Base-by-base conservation (phyloP, 2,888 invertebrate species). In the Pseudanteris insignis region DNA sequence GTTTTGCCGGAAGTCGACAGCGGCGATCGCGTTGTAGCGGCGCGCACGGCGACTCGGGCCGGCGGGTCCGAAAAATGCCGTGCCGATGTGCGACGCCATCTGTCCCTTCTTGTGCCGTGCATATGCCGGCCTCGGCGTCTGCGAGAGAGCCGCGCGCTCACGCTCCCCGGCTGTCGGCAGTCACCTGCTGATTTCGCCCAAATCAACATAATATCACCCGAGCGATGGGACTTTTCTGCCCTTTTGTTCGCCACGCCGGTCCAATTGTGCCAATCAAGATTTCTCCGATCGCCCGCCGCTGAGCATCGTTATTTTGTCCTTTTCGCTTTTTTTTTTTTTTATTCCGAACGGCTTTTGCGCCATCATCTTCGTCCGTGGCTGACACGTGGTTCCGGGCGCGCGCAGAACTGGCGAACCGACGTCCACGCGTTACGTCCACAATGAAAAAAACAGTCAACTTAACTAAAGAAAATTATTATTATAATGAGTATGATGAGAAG, bases 131-230 rank as follows among this genome's bases (percentile, higher is more conserved):
- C 30, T 38, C n/a, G 50, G 48, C 44, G 44, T 30, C 40, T 48
- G 37, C 55, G 28, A 36, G 30, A 44, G 48, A 40, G 48, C 59
- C 44, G 36, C 33, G 8, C 28, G 38, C 28, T 37, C 66, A 65
- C 75, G 76, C 75, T 75, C 57, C 66, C 77, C 75, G 77, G 73
- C 76, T 77, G 77, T 76, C 68, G 70, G 33, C 44, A 63, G 55
- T 76, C 76, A 74, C 72, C 76, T 75, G 76, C 72, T 75, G 65
- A 71, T 70, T 70, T 68, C 59, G 60, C 53, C 64, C 67, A 68
- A 75, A 73, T 75, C 74, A 70, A 70, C 72, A 73, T 71, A 72
- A 70, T 72, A 70, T 71, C 70, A 67, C 67, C 57, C 47, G 38
- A 28, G 33, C 36, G 33, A 33, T 28, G 57, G 46, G 50, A 67